Base-by-base conservation (phyloP, 64 coral and sea anemone genomes). In the Platygyra sinensis region DNA sequence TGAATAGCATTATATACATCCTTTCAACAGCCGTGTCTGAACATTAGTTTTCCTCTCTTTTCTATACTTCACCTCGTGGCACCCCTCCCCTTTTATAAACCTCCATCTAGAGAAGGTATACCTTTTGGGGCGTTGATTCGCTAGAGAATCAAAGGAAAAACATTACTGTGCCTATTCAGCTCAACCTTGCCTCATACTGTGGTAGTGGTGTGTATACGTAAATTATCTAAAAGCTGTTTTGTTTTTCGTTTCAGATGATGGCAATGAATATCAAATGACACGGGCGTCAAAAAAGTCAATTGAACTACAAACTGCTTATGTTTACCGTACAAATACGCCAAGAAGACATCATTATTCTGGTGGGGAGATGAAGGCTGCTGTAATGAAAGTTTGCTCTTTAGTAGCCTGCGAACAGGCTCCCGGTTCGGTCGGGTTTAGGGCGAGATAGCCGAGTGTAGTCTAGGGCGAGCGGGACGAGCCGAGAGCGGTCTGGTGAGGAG, bases 341-440 rank as follows among this genome's bases (percentile, higher is more conserved):
- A 38, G 46, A n/a, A 51, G 55, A 67, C 90, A 84, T 30, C 90
- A 92, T 79, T 92, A 92, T 38, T 92, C 90, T 55, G 90, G 90
- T 92, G 64, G 86, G 55, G 42, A 49, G 13, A 24, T 18, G 51
- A 51, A 76, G 1, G 17, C 2, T 2, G 24, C 25, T 25, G 1
- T 25, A 27, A 10, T 22, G 5, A 65, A 65, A 24, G 1, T 8
- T 22, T 20, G 19, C 28, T n/a, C 8, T 78, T n/a, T n/a, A n/a
- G n/a, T n/a, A n/a, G n/a, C n/a, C n/a, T n/a, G n/a, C n/a, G n/a
- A n/a, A n/a, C n/a, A n/a, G n/a, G n/a, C n/a, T n/a, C n/a, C n/a
- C n/a, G n/a, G n/a, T n/a, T n/a, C n/a, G n/a, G n/a, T n/a, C n/a
- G n/a, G n/a, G n/a, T n/a, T n/a, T n/a, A n/a, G n/a, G n/a, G n/a